A percentile compares a stretch with the other conserved stretches of the same genome.
These are phyloP conservation scores for Megalonaias nervosa DNA, from an alignment of 1,140 invertebrate species.

Conservation along the genomic window DNA sequence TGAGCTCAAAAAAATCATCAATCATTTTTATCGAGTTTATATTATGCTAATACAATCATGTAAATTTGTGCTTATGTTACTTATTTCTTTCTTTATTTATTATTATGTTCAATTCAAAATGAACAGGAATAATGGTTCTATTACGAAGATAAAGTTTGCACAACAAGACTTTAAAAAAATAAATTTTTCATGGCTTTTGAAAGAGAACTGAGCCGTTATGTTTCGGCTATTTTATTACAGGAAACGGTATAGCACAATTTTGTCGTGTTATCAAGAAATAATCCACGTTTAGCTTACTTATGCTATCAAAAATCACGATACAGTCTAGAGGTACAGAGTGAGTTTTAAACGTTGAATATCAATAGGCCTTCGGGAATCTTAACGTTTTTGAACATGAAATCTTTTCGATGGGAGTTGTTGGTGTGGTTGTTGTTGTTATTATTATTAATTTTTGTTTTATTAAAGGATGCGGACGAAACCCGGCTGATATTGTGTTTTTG, in stretches of 20 bases:
- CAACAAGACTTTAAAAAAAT: too few relatives aligned
- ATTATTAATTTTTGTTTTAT: not conserved
- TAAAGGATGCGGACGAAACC: conserved; percentile 48
- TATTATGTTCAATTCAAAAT: too few relatives aligned
- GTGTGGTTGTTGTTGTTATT: not conserved
- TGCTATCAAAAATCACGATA: not conserved
- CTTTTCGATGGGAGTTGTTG: not conserved
- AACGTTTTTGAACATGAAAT: not conserved
- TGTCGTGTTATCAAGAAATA: not conserved
- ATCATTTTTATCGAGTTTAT: too few relatives aligned
- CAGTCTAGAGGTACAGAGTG: not conserved
- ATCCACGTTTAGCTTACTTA: not conserved
- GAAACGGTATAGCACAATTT: not conserved
- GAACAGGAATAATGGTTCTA: too few relatives aligned
- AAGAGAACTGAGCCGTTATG: too few relatives aligned
- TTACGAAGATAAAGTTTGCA: too few relatives aligned
- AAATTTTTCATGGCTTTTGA: too few relatives aligned
- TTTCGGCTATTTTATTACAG: too few relatives aligned
- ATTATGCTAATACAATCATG: too few relatives aligned
- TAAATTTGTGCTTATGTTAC: too few relatives aligned
- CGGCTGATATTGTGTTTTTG: conserved; percentile 59
- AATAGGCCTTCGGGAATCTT: not conserved
- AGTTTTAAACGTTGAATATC: not conserved
- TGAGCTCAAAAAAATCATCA: too few relatives aligned
- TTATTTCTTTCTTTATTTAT: too few relatives aligned